Conservation (phyloP, 2,797 vertebrate species). For the Sebastes dallii region DNA sequence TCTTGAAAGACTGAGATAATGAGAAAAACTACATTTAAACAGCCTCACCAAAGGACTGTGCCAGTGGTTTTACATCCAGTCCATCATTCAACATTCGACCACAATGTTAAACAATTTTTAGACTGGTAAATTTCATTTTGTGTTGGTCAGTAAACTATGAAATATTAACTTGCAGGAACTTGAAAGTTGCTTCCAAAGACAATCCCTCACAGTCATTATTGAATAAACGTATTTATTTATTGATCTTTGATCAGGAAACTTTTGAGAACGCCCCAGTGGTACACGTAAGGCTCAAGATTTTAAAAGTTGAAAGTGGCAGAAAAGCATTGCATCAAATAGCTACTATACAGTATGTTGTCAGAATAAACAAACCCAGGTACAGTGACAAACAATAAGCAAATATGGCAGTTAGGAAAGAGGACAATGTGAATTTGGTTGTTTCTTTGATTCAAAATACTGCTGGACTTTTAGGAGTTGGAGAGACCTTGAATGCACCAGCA, state of each 20-base stretch:
- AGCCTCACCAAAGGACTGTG: not conserved
- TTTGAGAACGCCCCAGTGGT: not conserved
- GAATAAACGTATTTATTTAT: not conserved
- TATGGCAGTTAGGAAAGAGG: not conserved
- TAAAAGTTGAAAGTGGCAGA: not conserved
- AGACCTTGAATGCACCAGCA: not conserved
- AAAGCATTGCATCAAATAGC: not conserved
- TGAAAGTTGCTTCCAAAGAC: not conserved
- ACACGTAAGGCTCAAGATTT: not conserved
- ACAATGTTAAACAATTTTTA: not conserved
- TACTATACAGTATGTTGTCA: not conserved
- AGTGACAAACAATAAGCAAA: not conserved
- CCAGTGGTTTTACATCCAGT: not conserved
- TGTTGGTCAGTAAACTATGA: not conserved
- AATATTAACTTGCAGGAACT: not conserved
- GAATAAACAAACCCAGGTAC: not conserved
- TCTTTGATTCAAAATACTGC: not conserved
- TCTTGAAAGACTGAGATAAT: not conserved
- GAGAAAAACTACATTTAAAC: not conserved
- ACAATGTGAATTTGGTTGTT: not conserved
- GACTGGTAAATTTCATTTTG: not conserved
- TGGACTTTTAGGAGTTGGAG: not conserved
- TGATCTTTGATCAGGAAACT: not conserved
- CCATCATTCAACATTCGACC: not conserved
- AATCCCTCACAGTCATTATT: not conserved